phyloP scores from a whole-genome alignment of 2,797 vertebrate species.

The Hozukius guyotensis region DNA sequence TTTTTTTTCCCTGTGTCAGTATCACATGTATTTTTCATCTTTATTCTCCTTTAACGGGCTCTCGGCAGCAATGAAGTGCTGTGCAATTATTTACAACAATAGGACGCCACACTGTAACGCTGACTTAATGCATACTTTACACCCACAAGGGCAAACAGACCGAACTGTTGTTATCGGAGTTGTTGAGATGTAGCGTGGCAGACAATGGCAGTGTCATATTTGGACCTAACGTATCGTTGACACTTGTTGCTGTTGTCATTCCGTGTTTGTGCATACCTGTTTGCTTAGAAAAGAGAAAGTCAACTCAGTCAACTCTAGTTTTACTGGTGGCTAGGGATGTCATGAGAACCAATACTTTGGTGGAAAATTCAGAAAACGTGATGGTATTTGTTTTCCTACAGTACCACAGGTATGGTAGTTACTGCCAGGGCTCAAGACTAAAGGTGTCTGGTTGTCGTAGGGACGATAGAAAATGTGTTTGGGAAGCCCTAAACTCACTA shows the following conservation, averaged over 20 bases:
- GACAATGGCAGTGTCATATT: neutral
- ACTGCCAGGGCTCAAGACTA: too few relatives aligned
- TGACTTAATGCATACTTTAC: slow-evolving; percentile 40
- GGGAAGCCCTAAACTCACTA: too few relatives aligned
- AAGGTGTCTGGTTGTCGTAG: too few relatives aligned
- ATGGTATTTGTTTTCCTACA: too few relatives aligned
- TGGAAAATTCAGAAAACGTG: too few relatives aligned
- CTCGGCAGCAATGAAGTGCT: slow-evolving; percentile 26
- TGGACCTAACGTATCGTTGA: neutral
- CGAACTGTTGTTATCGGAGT: slow-evolving; percentile 17
- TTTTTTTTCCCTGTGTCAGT: slow-evolving; percentile 40
- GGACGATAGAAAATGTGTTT: too few relatives aligned
- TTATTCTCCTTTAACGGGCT: slow-evolving; percentile 49
- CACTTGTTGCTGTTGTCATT: neutral
- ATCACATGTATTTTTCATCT: slow-evolving; percentile 61
- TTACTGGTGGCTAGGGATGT: too few relatives aligned
- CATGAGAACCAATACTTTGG: too few relatives aligned
- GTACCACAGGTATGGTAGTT: too few relatives aligned
- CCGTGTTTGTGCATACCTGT: neutral
- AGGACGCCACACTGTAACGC: slow-evolving; percentile 20
- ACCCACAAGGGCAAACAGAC: slow-evolving; percentile 38
- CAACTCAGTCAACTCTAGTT: neutral
- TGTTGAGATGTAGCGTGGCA: slow-evolving; percentile 17
- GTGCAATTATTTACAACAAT: slow-evolving; percentile 59
- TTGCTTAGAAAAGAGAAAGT: neutral